A percentile compares a stretch with the other conserved stretches of the same genome.
Conservation (phyloP, 2,113 vertebrate species). For the Budorcas taxicolor region DNA sequence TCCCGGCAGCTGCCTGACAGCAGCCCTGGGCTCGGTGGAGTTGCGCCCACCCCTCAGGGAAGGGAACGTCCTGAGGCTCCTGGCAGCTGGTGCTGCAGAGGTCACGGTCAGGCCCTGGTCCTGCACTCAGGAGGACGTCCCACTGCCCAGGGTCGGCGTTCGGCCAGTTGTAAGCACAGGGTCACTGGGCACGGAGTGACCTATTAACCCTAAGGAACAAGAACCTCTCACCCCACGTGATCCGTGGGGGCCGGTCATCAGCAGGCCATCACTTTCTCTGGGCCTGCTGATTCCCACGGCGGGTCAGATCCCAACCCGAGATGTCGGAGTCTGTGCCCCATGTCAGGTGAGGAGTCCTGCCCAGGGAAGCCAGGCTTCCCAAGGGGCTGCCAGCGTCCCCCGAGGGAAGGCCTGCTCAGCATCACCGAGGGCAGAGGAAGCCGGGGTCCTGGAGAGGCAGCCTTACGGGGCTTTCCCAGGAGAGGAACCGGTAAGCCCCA, state of each 20-base stretch:
- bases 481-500: not conserved
- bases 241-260: rapidly evolving
- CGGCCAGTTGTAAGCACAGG: not conserved
- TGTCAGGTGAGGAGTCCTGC: not conserved
- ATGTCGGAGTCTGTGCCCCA: not conserved
- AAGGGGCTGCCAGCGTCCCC: not conserved
- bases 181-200: not conserved
- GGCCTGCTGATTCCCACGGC: not conserved
- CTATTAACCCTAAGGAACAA: not conserved
- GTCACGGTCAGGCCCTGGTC: not conserved
- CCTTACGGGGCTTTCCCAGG: not conserved
- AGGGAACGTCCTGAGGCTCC: not conserved
- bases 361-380: not conserved
- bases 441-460: not conserved
- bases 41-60: not conserved
- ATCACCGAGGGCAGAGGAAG: conserved; percentile 2
- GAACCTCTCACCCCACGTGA: not conserved
- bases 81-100: not conserved
- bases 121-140: not conserved
- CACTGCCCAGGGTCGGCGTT: not conserved
- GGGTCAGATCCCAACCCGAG: not conserved
- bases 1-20: no score
- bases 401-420: not conserved
- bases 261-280: not conserved
- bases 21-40: not conserved